These are phyloP conservation scores for Sylvietta virens DNA, from an alignment of 2,113 vertebrate species.

Conservation along the genomic window DNA sequence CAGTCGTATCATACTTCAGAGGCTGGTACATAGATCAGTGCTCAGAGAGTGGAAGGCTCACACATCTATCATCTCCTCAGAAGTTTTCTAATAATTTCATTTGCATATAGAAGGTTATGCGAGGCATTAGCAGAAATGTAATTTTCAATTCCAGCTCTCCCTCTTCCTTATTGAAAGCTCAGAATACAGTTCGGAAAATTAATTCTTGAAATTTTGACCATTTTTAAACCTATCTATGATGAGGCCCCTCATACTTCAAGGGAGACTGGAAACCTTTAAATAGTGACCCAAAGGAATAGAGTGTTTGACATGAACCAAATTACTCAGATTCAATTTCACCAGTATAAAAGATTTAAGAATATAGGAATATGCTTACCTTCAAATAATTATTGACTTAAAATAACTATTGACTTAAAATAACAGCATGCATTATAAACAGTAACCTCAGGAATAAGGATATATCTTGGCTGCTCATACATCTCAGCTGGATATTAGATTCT, in stretches of 20 bases:
- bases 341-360: neutral
- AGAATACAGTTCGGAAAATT: neutral
- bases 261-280: neutral
- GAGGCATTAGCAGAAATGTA: neutral
- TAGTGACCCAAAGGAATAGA: neutral
- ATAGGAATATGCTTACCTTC: neutral
- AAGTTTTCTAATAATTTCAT: neutral
- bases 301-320: neutral
- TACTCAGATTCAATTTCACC: neutral
- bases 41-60: neutral
- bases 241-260: neutral
- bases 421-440: neutral
- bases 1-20: neutral
- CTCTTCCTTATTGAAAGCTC: neutral
- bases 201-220: neutral
- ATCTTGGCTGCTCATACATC: neutral
- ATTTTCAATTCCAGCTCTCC: neutral
- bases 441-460: neutral
- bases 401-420: constrained; percentile 11
- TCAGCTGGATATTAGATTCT: neutral
- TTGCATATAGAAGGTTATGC: neutral
- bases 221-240: neutral
- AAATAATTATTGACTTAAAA: constrained; percentile 11
- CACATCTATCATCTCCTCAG: neutral
- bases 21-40: neutral